Percentiles rank a stretch among this genome's conserved stretches.
Evolutionary conservation across 2,888 invertebrate species (phyloP).

Genomic region (Callyntrura guangdongensis): DNA sequence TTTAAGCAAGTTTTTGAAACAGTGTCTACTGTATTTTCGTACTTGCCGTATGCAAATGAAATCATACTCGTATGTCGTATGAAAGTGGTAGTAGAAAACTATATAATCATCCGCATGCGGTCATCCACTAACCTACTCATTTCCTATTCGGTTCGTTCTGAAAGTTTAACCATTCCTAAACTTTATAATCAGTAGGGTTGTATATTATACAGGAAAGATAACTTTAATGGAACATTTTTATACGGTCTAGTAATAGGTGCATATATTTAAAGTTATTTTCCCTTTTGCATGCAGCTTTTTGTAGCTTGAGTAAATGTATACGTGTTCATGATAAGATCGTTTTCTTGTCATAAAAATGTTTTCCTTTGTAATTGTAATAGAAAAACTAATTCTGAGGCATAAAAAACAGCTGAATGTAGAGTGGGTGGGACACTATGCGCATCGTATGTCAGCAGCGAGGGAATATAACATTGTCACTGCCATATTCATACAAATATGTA

Average conservation of each 20-base stretch:
- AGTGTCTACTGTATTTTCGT: not conserved
- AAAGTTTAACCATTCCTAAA: conserved; percentile 1
- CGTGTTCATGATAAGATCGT: conserved; percentile 1
- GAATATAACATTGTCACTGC: no score
- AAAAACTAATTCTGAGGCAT: not conserved
- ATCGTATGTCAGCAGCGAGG: no score
- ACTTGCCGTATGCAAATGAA: no score
- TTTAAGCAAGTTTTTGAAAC: not conserved
- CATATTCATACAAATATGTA: no score
- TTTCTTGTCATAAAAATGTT: not conserved
- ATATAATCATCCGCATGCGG: conserved; percentile 14
- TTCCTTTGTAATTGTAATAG: not conserved
- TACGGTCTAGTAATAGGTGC: not conserved
- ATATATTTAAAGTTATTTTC: not conserved
- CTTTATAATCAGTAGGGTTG: not conserved
- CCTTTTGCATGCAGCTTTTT: not conserved
- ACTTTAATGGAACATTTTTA: not conserved
- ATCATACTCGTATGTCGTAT: no score
- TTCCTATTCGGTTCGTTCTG: not conserved
- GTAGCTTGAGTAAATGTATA: not conserved
- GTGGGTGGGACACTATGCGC: no score
- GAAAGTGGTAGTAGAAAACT: not conserved
- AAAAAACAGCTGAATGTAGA: no score
- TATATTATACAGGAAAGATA: not conserved
- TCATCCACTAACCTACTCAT: not conserved